A percentile compares a stretch with the other conserved stretches of the same genome.
Conservation (phyloP, 2,888 invertebrate genomes). For the Harpagoxenus sublaevis region DNA sequence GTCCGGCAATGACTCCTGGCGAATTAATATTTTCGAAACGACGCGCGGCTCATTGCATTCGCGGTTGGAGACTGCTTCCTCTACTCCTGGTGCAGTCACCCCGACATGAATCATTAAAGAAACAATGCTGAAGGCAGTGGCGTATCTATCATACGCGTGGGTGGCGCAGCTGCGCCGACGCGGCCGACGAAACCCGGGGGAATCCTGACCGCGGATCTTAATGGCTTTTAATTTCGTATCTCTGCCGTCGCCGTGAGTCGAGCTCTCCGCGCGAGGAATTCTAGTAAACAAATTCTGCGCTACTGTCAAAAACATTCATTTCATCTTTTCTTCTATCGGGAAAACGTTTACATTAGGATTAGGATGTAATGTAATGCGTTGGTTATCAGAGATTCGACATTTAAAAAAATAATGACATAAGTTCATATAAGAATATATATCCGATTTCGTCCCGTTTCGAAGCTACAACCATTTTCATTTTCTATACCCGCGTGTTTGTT, state of each 20-base stretch:
- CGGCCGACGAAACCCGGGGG: slow-evolving; percentile 64
- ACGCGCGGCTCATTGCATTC: slow-evolving; percentile 73
- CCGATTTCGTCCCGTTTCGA: not conserved
- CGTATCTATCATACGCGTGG: slow-evolving; percentile 78
- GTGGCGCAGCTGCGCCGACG: slow-evolving; percentile 76
- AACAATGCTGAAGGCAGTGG: slow-evolving; percentile 79
- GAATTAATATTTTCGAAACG: slow-evolving; percentile 77
- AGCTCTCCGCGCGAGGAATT: not conserved
- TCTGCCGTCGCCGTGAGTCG: slow-evolving; percentile 11
- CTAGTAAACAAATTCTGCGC: not conserved
- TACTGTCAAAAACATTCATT: not conserved
- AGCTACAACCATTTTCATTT: not conserved
- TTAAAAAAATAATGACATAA: not conserved
- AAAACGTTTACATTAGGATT: too few species aligned
- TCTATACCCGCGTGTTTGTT: not conserved
- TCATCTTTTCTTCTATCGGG: not conserved
- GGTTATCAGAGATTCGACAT: not conserved
- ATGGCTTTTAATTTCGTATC: slow-evolving; percentile 56
- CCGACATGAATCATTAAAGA: slow-evolving; percentile 78
- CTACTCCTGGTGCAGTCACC: slow-evolving; percentile 75
- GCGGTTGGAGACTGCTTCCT: slow-evolving; percentile 78
- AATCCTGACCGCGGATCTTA: slow-evolving; percentile 73
- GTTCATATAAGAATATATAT: not conserved
- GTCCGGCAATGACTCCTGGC: slow-evolving; percentile 58
- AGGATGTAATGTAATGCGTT: not conserved